These are phyloP conservation scores for Festucalex cinctus DNA, from an alignment of 2,113 vertebrate species.

Conservation along the genomic window DNA sequence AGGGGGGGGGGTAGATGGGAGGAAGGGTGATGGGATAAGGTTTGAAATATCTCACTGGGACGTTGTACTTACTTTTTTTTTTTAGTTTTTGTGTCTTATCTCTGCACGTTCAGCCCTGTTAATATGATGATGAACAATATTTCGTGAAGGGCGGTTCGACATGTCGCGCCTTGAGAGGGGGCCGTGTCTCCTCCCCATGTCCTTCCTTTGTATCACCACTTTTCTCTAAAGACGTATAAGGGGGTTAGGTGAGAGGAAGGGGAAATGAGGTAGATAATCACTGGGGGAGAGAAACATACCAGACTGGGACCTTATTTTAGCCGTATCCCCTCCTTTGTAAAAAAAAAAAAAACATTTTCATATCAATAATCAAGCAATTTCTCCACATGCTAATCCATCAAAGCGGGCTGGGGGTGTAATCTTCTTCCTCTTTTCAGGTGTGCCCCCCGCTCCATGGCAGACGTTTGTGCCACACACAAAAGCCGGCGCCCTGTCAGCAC, in stretches of 20 bases:
- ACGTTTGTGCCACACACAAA: constrained; percentile 84
- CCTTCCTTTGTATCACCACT: constrained; percentile 79
- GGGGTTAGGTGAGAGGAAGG: constrained; percentile 81
- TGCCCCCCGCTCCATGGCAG: constrained; percentile 83
- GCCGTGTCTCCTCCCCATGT: constrained; percentile 62
- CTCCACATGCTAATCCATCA: constrained; percentile 98
- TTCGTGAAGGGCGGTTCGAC: constrained; percentile 81
- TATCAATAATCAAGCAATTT: constrained; percentile 99
- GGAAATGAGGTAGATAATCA: constrained; percentile 67
- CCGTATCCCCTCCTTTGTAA: constrained; percentile 51
- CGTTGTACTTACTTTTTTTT: constrained; percentile 76
- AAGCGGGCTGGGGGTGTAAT: constrained; percentile 91
- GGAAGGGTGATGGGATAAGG: constrained; percentile 31
- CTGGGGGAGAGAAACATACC: constrained; percentile 39
- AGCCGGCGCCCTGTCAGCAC: constrained; percentile 85
- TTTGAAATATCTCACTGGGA: constrained; percentile 72
- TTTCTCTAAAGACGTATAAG: constrained; percentile 69
- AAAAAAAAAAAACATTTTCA: constrained; percentile 93
- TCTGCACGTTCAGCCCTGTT: constrained; percentile 80
- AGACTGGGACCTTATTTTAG: constrained; percentile 52
- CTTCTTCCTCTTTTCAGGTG: constrained; percentile 92
- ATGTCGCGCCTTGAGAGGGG: constrained; percentile 72
- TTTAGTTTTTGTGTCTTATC: constrained; percentile 76
- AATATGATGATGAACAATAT: constrained; percentile 85
- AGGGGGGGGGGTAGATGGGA: constrained; percentile 41